These are phyloP conservation scores for Drosophila tanythrix DNA, from an alignment of 2,888 invertebrate species.

Conservation along the genomic window DNA sequence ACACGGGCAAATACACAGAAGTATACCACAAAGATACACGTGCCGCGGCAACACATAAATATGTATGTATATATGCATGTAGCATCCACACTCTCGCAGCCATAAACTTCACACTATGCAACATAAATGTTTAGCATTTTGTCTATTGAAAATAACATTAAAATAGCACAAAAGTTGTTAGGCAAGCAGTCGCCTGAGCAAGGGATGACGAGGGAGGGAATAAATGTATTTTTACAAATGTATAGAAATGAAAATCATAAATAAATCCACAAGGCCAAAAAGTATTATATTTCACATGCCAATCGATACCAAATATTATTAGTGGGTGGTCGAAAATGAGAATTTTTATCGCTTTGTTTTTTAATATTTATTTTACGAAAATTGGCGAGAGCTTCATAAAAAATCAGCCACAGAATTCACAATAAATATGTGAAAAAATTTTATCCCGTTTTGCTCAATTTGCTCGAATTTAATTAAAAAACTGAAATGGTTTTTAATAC, in stretches of 20 bases:
- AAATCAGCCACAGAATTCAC: background rate
- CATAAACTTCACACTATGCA: constrained; percentile 17
- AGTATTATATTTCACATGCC: background rate
- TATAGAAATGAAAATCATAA: background rate
- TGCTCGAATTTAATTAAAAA: background rate
- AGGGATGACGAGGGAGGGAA: background rate
- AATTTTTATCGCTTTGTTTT: background rate
- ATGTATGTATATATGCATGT: constrained; percentile 1
- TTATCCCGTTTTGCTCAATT: background rate
- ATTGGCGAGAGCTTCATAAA: too few species aligned
- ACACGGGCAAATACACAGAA: constrained; percentile 16
- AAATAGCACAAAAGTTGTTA: background rate
- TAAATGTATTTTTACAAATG: background rate
- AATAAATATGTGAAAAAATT: background rate
- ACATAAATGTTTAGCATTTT: constrained; percentile 23
- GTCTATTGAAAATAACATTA: background rate
- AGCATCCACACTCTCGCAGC: background rate
- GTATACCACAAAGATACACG: constrained; percentile 30
- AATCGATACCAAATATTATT: background rate
- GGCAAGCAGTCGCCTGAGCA: background rate
- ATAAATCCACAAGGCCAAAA: background rate
- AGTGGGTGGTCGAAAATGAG: background rate
- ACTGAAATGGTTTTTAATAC: background rate
- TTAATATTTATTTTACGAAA: background rate
- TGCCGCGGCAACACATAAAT: constrained; percentile 17